Conservation (phyloP, 2,797 vertebrate species). For the Nyctalus aviator region DNA sequence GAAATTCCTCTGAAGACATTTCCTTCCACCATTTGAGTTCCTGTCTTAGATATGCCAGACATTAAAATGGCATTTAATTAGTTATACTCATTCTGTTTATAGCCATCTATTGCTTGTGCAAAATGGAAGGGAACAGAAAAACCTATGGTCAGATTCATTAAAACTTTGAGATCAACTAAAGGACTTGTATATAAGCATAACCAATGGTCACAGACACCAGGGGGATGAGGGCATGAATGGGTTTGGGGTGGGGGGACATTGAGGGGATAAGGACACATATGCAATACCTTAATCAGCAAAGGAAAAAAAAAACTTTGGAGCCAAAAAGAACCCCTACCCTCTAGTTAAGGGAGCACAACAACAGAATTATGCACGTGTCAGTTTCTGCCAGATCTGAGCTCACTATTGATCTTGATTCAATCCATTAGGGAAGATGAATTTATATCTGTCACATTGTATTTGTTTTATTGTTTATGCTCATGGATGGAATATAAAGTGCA, state of each 20-base stretch:
- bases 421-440: conserved; percentile 80
- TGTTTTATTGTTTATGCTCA: conserved; percentile 82
- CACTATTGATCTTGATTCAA: conserved; percentile 81
- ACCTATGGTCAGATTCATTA: conserved; percentile 20
- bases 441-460: conserved; percentile 75
- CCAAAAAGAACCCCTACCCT: conserved; percentile 52
- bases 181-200: too few species aligned
- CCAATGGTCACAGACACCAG: too few species aligned
- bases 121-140: neutral
- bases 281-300: too few species aligned
- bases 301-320: neutral
- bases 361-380: conserved; percentile 81
- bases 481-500: conserved; percentile 81
- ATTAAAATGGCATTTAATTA: neutral
- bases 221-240: too few species aligned
- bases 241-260: too few species aligned
- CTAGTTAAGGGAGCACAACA: conserved; percentile 73
- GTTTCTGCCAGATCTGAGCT: conserved; percentile 84
- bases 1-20: neutral
- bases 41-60: neutral
- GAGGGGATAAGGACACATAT: too few species aligned
- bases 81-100: neutral
- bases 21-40: neutral
- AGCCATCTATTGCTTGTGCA: neutral
- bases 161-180: neutral